These are phyloP conservation scores for Chaetodon trifasciatus DNA, from an alignment of 2,797 vertebrate species.

Conservation along the genomic window DNA sequence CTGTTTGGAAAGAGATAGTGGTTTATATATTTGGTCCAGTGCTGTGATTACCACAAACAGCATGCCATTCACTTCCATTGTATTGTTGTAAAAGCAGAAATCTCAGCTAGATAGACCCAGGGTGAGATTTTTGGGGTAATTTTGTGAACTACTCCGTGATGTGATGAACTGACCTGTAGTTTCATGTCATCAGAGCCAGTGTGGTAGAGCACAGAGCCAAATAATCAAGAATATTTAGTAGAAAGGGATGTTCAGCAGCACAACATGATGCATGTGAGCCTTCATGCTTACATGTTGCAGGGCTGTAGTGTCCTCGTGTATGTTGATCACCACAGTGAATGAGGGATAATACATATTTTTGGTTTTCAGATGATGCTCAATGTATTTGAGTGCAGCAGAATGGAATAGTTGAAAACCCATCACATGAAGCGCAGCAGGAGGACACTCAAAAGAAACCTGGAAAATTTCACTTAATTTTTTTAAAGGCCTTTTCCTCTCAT, in stretches of 20 bases:
- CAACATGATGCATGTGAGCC: background rate
- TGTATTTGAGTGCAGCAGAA: constrained; percentile 20
- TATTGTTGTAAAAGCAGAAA: background rate
- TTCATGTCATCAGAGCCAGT: background rate
- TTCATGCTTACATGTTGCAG: background rate
- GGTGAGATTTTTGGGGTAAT: background rate
- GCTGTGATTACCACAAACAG: background rate
- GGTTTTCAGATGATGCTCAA: background rate
- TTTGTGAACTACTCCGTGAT: background rate
- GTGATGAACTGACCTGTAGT: background rate
- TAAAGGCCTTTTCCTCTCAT: background rate
- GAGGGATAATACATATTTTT: background rate
- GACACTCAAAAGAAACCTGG: background rate
- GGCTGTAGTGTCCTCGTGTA: background rate
- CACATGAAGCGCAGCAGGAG: background rate
- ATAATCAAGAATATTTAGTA: background rate
- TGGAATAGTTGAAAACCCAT: background rate
- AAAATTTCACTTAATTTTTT: too few species aligned
- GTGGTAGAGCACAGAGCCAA: background rate
- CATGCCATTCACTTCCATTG: background rate
- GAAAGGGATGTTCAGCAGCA: background rate
- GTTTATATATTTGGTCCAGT: background rate
- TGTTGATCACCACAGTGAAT: background rate
- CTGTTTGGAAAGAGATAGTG: background rate
- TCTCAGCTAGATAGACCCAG: too few species aligned